A percentile compares a stretch with the other conserved stretches of the same genome.
Evolutionary conservation across 1,140 invertebrate genomes (phyloP).

Genomic region (Bactericera cockerelli): DNA sequence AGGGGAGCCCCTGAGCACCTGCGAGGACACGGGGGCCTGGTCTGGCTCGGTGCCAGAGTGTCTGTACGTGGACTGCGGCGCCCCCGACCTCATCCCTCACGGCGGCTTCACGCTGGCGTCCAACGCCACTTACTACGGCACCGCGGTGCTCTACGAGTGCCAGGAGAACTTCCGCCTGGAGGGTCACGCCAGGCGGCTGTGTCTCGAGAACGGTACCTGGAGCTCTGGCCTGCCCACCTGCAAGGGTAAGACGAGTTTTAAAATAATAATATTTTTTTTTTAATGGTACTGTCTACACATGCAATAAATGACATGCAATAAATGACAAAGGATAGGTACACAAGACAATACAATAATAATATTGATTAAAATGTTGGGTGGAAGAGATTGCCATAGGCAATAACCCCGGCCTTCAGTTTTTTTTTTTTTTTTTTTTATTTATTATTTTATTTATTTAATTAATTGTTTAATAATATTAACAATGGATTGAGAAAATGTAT

Average conservation of each 20-base stretch:
- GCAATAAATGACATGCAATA: no score
- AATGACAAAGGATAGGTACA: no score
- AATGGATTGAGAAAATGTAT: no score
- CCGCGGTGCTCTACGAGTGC: conserved; percentile 68
- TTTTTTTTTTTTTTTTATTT: no score
- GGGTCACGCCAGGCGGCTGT: conserved; percentile 60
- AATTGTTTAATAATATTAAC: no score
- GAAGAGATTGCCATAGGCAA: no score
- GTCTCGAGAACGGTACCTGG: conserved; percentile 79
- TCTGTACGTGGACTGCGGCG: conserved; percentile 75
- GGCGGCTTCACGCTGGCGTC: conserved; percentile 59
- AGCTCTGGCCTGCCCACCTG: conserved; percentile 60
- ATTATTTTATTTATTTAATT: no score
- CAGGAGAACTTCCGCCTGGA: conserved; percentile 63
- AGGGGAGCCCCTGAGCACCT: conserved; percentile 58
- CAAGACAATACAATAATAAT: no score
- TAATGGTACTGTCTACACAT: no score
- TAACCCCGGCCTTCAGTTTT: no score
- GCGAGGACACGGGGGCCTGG: conserved; percentile 72
- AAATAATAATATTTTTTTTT: no score
- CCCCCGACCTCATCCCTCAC: conserved; percentile 50
- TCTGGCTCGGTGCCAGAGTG: conserved; percentile 67
- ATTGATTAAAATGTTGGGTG: no score
- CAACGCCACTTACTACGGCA: conserved; percentile 74
- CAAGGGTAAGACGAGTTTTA: conserved; percentile 46